A percentile compares a stretch with the other conserved stretches of the same genome.
phyloP scores from a whole-genome alignment of 2,797 vertebrate genomes.

The Xenops minutus region DNA sequence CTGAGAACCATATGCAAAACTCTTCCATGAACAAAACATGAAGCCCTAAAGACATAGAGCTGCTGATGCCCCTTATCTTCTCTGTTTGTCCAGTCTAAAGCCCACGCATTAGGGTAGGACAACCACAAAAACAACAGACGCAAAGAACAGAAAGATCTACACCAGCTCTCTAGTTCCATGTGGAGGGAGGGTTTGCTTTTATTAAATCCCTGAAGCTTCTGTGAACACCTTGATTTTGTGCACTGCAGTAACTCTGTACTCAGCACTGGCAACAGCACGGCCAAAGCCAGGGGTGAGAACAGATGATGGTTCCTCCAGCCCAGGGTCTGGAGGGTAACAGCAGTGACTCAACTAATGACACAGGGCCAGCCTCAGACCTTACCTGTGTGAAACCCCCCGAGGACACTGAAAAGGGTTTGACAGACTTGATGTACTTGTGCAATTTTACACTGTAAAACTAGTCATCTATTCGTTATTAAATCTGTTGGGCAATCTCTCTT shows the following conservation, averaged over 20 bases:
- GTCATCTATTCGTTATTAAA: neutral
- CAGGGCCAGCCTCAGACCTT: neutral
- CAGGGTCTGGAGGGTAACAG: neutral
- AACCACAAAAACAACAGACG: neutral
- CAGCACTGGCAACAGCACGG: fast-evolving
- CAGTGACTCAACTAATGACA: neutral
- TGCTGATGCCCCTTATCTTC: neutral
- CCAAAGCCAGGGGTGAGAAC: neutral
- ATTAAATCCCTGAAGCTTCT: neutral
- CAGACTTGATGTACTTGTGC: neutral
- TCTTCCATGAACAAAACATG: neutral
- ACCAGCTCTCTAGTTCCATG: neutral
- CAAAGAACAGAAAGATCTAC: neutral
- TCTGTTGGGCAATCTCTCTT: neutral
- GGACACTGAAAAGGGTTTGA: neutral
- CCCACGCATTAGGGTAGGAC: neutral
- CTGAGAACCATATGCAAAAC: neutral
- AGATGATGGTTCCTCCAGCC: neutral
- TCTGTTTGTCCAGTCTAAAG: neutral
- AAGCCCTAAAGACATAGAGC: neutral
- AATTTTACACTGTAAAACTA: neutral
- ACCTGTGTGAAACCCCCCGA: neutral
- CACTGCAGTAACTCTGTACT: neutral
- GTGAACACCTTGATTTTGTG: neutral
- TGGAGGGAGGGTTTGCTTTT: neutral